Evolutionary conservation across 2,113 vertebrate species (phyloP).

Genomic region (Actenoides lindsayi): DNA sequence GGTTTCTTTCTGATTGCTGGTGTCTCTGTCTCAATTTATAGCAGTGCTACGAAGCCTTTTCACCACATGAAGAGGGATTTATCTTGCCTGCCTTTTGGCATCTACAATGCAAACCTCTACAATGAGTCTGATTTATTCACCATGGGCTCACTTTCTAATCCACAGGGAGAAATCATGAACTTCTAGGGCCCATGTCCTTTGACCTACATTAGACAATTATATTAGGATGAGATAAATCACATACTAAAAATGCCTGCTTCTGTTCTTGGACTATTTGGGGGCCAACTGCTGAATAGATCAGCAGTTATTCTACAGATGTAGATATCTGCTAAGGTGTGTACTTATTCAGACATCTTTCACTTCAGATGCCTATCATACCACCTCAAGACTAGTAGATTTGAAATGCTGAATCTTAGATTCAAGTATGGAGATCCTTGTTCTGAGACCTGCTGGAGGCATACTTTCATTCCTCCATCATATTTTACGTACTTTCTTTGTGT

Average conservation of each 20-base stretch:
- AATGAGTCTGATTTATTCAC: not conserved
- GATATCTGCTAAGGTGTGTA: rapidly evolving
- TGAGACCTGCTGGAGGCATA: rapidly evolving
- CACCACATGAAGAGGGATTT: not conserved
- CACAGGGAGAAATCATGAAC: not conserved
- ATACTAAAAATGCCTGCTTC: not conserved
- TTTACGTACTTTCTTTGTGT: not conserved
- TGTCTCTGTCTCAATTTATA: slow-evolving; percentile 1
- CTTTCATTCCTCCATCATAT: not conserved
- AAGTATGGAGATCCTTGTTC: not conserved
- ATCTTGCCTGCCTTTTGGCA: not conserved
- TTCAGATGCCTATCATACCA: not conserved
- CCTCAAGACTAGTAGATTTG: not conserved
- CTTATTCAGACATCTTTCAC: not conserved
- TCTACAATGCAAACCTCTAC: not conserved
- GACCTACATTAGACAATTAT: not conserved
- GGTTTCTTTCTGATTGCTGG: not conserved
- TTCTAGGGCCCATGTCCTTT: not conserved
- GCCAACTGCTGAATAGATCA: not conserved
- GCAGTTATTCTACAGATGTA: not conserved
- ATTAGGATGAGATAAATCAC: not conserved
- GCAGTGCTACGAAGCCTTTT: not conserved
- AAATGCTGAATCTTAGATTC: not conserved
- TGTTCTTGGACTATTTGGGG: not conserved
- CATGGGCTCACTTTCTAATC: not conserved